Conservation (phyloP, 2,113 vertebrate species). For the Labrus mixtus region DNA sequence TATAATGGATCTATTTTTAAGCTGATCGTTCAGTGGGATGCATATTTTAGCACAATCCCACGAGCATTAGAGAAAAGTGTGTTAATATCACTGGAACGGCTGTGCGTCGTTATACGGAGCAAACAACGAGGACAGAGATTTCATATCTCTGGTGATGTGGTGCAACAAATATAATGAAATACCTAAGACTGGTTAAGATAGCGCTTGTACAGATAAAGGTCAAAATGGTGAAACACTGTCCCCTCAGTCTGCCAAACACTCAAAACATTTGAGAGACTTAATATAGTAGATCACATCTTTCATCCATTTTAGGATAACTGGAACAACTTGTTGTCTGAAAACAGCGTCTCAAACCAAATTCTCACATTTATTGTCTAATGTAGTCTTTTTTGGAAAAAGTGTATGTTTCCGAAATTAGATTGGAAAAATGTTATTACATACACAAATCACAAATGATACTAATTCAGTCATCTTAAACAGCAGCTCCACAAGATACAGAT, state of each 20-base stretch:
- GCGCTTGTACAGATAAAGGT: conserved; percentile 19
- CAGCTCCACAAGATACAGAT: too few relatives aligned
- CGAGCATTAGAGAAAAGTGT: conserved; percentile 32
- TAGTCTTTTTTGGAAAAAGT: too few relatives aligned
- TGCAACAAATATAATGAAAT: conserved; percentile 19
- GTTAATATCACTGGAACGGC: conserved; percentile 20
- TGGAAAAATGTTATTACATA: too few relatives aligned
- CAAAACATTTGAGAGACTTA: too few relatives aligned
- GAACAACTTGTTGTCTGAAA: too few relatives aligned
- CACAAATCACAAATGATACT: too few relatives aligned
- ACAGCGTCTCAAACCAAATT: too few relatives aligned
- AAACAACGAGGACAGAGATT: conserved; percentile 19
- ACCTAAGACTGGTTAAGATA: not conserved
- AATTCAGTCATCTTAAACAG: not conserved
- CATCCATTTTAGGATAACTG: too few relatives aligned
- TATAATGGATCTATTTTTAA: conserved; percentile 54
- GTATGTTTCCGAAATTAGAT: not conserved
- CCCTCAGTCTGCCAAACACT: too few relatives aligned
- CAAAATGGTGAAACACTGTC: not conserved
- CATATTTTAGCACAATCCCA: conserved; percentile 54
- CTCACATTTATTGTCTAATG: too few relatives aligned
- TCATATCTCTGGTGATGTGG: not conserved
- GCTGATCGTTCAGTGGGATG: conserved; percentile 28
- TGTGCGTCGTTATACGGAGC: conserved; percentile 1
- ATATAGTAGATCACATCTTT: too few relatives aligned